A percentile compares a stretch with the other conserved stretches of the same genome.
Evolutionary conservation across 1,140 invertebrate genomes (phyloP).

Genomic region (Tribolium madens): DNA sequence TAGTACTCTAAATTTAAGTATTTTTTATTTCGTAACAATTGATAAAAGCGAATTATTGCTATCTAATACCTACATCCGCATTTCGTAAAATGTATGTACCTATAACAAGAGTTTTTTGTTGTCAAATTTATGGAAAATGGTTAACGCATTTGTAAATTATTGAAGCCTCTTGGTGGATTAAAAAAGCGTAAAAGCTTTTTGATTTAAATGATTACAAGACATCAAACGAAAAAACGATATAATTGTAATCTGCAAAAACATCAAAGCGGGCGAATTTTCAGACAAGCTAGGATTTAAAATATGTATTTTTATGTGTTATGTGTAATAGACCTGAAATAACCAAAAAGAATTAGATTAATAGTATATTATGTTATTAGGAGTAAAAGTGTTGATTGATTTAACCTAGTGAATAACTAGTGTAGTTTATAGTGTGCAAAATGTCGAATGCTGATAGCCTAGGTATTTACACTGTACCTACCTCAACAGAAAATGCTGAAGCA

Average conservation of each 20-base stretch:
- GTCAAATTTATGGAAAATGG: background rate
- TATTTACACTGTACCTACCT: too few relatives aligned
- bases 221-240: slow-evolving; percentile 16
- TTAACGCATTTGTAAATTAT: slow-evolving; percentile 8
- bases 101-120: background rate
- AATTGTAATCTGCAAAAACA: background rate
- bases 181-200: background rate
- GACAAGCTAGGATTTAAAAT: background rate
- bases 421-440: too few relatives aligned
- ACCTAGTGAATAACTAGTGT: too few relatives aligned
- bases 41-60: background rate
- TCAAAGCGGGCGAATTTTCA: background rate
- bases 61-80: background rate
- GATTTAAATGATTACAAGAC: slow-evolving; percentile 22
- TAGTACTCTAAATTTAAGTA: too few relatives aligned
- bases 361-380: too few relatives aligned
- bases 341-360: too few relatives aligned
- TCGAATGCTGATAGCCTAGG: too few relatives aligned
- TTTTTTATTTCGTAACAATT: too few relatives aligned
- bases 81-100: background rate
- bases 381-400: too few relatives aligned
- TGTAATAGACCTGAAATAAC: background rate
- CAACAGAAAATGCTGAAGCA: too few relatives aligned
- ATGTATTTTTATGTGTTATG: too few relatives aligned
- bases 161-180: background rate